These are phyloP conservation scores for Corynorhinus townsendii DNA, from an alignment of 2,113 vertebrate genomes.

Conservation along the genomic window DNA sequence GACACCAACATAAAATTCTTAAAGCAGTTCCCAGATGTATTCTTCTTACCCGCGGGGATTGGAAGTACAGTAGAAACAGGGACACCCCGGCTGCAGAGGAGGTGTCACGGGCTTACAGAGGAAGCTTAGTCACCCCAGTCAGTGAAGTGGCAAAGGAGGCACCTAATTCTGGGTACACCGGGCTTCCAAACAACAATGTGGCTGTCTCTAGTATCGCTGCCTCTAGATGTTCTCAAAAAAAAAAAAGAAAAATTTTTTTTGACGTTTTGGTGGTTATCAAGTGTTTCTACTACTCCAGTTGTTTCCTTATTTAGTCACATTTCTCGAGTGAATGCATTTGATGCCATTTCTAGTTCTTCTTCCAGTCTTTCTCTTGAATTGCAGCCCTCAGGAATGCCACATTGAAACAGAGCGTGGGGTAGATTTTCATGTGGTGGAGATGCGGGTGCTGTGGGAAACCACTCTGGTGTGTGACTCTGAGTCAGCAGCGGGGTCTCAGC, in stretches of 20 bases:
- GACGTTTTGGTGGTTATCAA: not conserved
- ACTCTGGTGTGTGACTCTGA: not conserved
- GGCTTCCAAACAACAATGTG: not conserved
- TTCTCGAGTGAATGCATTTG: not conserved
- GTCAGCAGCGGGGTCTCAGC: not conserved
- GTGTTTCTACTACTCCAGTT: not conserved
- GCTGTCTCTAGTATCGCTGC: not conserved
- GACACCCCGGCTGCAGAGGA: not conserved
- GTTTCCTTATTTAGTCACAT: conserved; percentile 32
- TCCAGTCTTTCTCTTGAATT: not conserved
- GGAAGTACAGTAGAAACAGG: not conserved
- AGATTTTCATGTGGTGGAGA: conserved; percentile 17
- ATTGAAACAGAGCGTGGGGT: not conserved
- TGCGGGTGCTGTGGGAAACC: not conserved
- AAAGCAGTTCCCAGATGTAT: not conserved
- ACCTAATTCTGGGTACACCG: not conserved
- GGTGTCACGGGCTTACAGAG: not conserved
- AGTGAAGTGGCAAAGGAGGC: not conserved
- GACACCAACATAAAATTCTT: not conserved
- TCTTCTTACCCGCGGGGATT: not conserved
- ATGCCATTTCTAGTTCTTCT: not conserved
- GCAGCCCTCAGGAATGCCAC: not conserved
- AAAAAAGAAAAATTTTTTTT: not conserved
- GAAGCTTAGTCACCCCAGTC: not conserved
- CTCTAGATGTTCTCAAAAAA: conserved; percentile 41